These are phyloP conservation scores for Tubulanus polymorphus DNA, from an alignment of 2,888 invertebrate species.

Conservation along the genomic window DNA sequence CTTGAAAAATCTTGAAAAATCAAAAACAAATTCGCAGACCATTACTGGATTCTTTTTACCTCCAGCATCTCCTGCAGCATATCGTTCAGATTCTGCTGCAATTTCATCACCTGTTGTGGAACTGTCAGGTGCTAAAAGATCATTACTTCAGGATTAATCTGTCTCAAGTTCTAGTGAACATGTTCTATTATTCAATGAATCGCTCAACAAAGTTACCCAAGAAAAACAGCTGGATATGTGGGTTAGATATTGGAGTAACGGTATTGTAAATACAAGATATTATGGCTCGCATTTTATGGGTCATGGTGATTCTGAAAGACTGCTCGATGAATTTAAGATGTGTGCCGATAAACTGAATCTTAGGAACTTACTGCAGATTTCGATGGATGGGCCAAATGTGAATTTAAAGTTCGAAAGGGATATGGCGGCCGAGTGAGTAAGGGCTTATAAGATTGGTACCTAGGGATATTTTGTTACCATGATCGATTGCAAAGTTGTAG, in stretches of 20 bases:
- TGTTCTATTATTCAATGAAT: slow-evolving; percentile 7
- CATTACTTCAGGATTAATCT: no score
- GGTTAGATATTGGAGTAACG: background rate
- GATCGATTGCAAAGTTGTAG: no score
- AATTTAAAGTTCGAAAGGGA: background rate
- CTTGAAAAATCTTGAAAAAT: no score
- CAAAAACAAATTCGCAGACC: no score
- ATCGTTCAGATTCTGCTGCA: no score
- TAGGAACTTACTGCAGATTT: slow-evolving; percentile 4
- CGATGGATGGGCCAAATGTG: slow-evolving; percentile 3
- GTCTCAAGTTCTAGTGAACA: no score
- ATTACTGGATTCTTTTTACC: no score
- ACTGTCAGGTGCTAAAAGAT: no score
- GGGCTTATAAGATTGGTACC: background rate
- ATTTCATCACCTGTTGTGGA: no score
- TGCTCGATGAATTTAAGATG: background rate
- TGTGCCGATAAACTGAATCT: background rate
- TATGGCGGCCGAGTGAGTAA: background rate
- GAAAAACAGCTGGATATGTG: slow-evolving; percentile 4
- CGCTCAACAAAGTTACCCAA: slow-evolving; percentile 1
- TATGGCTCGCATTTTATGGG: slow-evolving; percentile 6
- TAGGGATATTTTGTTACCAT: no score
- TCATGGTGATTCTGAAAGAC: background rate
- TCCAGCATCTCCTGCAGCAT: no score
- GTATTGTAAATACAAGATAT: background rate